Base-by-base conservation (phyloP, 1,140 invertebrate species). In the Scaptomyza montana region DNA sequence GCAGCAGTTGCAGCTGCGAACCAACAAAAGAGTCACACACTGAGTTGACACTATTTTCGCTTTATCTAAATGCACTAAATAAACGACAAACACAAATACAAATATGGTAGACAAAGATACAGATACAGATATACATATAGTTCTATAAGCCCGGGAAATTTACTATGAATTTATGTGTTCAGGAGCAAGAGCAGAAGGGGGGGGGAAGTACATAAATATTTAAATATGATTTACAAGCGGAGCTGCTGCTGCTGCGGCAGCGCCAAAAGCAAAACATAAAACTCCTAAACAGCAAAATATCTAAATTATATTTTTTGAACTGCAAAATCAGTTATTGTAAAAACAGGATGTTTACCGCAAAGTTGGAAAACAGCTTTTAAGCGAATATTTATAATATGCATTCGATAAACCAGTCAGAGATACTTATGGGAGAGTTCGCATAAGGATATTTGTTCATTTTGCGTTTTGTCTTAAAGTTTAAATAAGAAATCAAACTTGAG, bases 141-240 rank as follows among this genome's bases (percentile, higher is more conserved):
- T 55, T n/a, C n/a, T n/a, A 79, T 72, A 79, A 76, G 33, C 33
- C 33, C 75, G 51, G 56, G 81, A 77, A 80, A 86, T 77, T 80
- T 74, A 66, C 62, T 74, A 65, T 47, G 69, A 77, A 85, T 80
- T 84, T 84, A 84, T 84, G 16, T 68, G 77, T 51, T 46, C 19
- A 43, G 43, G 45, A 43, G 30, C 16, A 16, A 7, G 16, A n/a
- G 3, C 2, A 16, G 16, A 30, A 21, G 36, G 9, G n/a, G 5
- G 6, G 39, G 12, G 9, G 33, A 30, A 33, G n/a, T 60, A 8
- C 69, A 72, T 86, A 87, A 86, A 86, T 86, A 86, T 86, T 86
- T 87, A 69, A 89, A 78, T 89, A 87, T 86, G 78, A 86, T 87
- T 86, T 86, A 86, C 82, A 86, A 89, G 82, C 82, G 82, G 82